Evolutionary conservation across 64 coral and sea anemone species (phyloP), one percentile per base, ranked within the genome.

Genomic region (Stylophora pistillata): DNA sequence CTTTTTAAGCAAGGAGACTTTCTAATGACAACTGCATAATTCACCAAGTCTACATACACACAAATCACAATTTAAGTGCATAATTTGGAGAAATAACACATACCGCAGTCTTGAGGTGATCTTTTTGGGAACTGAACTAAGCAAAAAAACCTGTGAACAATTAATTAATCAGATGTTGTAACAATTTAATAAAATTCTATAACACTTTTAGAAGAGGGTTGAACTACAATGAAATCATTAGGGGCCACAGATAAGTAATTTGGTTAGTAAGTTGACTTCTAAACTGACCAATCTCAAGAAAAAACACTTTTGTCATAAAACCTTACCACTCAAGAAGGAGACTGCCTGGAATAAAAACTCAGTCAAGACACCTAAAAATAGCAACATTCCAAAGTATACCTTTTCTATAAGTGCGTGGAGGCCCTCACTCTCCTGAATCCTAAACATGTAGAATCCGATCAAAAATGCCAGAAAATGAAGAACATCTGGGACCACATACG

Each of bases 401-500:
- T 91, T 96, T 85, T 96, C 94, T 86, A 96, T 90, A 16, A 96
- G 62, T 9, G 90, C 90, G 26, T 93, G 87, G 1, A 96, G 85
- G 4, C 94, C 94, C 77, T 96, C 94, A 65, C 81, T 96, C 65
- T 88, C 91, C 72, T 96, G 94, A 58, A 91, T 93, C 55, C 94
- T 76, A 58, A 93, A 96, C 62, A 93, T 76, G 71, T 96, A 96
- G 68, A 96, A 87, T 3, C 94, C 88, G 62, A 92, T 30, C 9
- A 89, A 76, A 89, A 96, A 96, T 15, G 94, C 94, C 60, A 93
- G 31, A 53, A 96, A 86, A 54, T 96, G 94, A 15, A 96, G 70
- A 23, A 96, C 54, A 65, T 89, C 74, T 32, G 94, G 90, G 18
- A 96, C 90, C 71, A 91, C 81, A 77, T 96, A 96, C 18, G 89